Evolutionary conservation across 2,797 vertebrate genomes (phyloP), one percentile per base, ranked within the genome.

Genomic region (Anguilla anguilla): DNA sequence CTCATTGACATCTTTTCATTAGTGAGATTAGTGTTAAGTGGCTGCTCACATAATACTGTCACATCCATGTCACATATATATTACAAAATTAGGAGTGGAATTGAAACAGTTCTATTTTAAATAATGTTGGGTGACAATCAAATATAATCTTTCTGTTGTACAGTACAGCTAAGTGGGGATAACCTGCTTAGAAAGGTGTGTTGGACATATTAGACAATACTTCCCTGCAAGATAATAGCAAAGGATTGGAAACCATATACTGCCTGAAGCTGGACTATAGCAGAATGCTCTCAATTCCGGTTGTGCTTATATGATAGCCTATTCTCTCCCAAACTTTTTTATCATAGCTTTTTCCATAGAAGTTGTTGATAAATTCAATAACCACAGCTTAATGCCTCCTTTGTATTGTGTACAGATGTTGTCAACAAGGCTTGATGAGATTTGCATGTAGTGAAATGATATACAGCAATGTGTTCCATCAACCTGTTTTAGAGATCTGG

Each of bases 401-500:
- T 28, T 28, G n/a, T 67, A 25, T 67, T n/a, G 64, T 67, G 61
- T 28, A 25, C 25, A n/a, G 64, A 67, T 67, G 64, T n/a, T 7
- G 64, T 10, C n/a, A 10, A 9, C 6, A 67, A n/a, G n/a, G 25
- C n/a, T 57, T 57, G 55, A 57, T 17, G 55, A 57, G 55, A 57
- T 57, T 0, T 57, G 15, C 15, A 57, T 57, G 55, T 57, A 57
- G 55, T 57, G 55, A 57, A 57, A 57, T 19, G 3, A 28, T 9
- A n/a, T 28, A 67, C 25, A 67, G 11, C 7, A 25, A 67, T 67
- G 7, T 86, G 79, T 87, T 87, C 3, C 89, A 51, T 25, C 46
- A 74, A 90, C 89, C 86, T 88, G 74, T 86, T 43, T 49, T 43
- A 0, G 88, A 49, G 35, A 90, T 88, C 67, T 90, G 86, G 55